phyloP scores from a whole-genome alignment of 2,888 invertebrate species.

The Celastrina argiolus region DNA sequence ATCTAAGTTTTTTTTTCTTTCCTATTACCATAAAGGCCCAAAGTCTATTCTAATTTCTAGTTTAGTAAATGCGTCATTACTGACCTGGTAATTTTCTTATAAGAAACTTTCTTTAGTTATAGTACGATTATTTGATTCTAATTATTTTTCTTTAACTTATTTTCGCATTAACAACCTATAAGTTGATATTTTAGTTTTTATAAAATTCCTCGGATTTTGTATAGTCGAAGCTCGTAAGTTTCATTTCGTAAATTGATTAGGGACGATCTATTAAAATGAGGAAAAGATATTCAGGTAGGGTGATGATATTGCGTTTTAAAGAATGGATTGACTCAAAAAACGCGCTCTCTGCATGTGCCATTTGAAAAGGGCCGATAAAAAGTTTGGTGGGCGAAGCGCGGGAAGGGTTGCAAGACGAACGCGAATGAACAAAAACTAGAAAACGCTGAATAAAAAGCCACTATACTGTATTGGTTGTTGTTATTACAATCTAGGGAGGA shows the following conservation, averaged over 20 bases:
- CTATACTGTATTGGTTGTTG: slow-evolving; percentile 38
- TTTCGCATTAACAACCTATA: not conserved
- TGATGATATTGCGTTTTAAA: slow-evolving; percentile 74
- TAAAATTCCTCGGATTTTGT: slow-evolving; percentile 20
- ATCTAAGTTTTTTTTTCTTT: too few relatives aligned
- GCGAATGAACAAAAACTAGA: slow-evolving; percentile 59
- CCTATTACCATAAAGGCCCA: too few relatives aligned
- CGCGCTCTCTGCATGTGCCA: slow-evolving; percentile 74
- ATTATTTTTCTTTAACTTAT: not conserved
- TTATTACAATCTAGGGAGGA: not conserved
- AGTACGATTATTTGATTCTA: too few relatives aligned
- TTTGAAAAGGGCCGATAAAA: slow-evolving; percentile 71
- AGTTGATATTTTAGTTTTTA: not conserved
- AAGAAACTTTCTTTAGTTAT: not conserved
- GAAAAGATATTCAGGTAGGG: slow-evolving; percentile 63
- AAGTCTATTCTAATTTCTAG: too few relatives aligned
- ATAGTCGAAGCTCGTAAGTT: slow-evolving; percentile 26
- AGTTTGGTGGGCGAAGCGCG: slow-evolving; percentile 67
- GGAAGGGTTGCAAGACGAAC: slow-evolving; percentile 69
- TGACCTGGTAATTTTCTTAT: not conserved
- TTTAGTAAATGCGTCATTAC: too few relatives aligned
- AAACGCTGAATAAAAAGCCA: slow-evolving; percentile 50
- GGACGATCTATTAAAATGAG: slow-evolving; percentile 66
- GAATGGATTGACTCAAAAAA: slow-evolving; percentile 55
- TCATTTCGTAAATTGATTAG: slow-evolving; percentile 60